These are phyloP conservation scores for Drosophila antonietae DNA, from an alignment of 2,888 invertebrate genomes.

Conservation along the genomic window DNA sequence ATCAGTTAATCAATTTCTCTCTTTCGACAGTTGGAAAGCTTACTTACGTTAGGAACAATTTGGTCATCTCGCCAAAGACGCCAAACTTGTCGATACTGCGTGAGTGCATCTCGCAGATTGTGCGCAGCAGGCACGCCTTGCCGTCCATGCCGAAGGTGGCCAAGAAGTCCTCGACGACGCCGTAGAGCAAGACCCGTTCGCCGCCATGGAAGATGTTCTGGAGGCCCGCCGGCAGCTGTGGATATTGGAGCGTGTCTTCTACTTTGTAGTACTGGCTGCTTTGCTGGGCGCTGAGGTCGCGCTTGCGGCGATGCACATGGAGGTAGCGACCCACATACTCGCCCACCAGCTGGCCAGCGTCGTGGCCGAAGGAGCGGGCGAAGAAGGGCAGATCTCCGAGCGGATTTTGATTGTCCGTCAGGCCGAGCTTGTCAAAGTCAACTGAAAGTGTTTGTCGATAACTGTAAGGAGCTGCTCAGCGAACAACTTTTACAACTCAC, in stretches of 20 bases:
- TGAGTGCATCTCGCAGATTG: conserved; percentile 94
- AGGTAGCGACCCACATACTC: conserved; percentile 91
- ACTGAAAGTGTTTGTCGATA: conserved; percentile 85
- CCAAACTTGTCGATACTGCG: conserved; percentile 91
- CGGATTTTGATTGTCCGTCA: conserved; percentile 95
- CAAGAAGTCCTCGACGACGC: conserved; percentile 91
- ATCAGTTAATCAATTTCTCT: neutral
- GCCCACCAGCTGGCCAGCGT: conserved; percentile 88
- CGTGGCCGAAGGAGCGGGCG: conserved; percentile 90
- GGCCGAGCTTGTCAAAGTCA: conserved; percentile 92
- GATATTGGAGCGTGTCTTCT: conserved; percentile 67
- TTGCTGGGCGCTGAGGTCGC: conserved; percentile 83
- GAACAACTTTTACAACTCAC: conserved; percentile 86
- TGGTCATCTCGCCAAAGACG: conserved; percentile 92
- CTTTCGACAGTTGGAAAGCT: too few relatives aligned
- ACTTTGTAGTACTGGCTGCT: conserved; percentile 55
- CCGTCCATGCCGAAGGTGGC: conserved; percentile 93
- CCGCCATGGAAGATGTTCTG: conserved; percentile 90
- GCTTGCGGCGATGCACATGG: conserved; percentile 86
- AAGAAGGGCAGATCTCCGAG: conserved; percentile 91
- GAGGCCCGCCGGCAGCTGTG: conserved; percentile 84
- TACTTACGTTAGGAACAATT: conserved; percentile 92
- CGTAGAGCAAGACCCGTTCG: conserved; percentile 91
- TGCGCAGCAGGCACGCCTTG: conserved; percentile 91
- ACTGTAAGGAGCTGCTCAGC: neutral